Conservation (phyloP, 2,113 vertebrate species). For the Pomatorhinus ruficollis region DNA sequence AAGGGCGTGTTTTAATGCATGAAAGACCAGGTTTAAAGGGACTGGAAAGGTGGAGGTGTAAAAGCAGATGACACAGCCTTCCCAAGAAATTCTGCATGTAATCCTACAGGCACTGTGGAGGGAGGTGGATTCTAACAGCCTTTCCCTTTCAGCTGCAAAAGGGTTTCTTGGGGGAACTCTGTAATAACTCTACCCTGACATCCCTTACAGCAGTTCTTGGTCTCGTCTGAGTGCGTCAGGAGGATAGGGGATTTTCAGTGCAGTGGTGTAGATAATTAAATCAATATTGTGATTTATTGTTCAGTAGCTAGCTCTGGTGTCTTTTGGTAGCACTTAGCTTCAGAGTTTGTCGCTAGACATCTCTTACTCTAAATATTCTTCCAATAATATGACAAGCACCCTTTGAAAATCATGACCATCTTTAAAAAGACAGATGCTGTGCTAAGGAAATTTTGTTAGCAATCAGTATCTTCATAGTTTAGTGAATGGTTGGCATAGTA, state of each 20-base stretch:
- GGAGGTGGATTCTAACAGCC: not conserved
- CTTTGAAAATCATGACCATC: not conserved
- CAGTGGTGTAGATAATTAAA: not conserved
- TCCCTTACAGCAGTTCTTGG: not conserved
- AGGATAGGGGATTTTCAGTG: not conserved
- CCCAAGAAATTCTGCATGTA: not conserved
- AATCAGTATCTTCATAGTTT: not conserved
- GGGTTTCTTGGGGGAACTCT: not conserved
- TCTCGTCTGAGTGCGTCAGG: not conserved
- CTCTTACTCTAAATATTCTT: not conserved
- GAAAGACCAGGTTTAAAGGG: not conserved
- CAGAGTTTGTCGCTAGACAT: fast-evolving
- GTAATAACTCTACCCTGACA: not conserved
- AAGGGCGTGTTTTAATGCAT: not conserved
- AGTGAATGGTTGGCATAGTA: not conserved
- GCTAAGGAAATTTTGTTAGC: not conserved
- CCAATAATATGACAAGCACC: not conserved
- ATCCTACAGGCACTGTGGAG: not conserved
- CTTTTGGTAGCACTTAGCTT: not conserved
- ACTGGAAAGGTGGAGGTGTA: not conserved
- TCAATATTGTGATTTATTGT: not conserved
- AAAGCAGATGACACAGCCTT: conserved; percentile 2
- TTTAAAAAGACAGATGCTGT: not conserved
- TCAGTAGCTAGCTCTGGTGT: not conserved
- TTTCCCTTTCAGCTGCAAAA: not conserved